A percentile compares a stretch with the other conserved stretches of the same genome.
These are phyloP conservation scores for Turritopsis rubra DNA, from an alignment of 30 jellyfish, hydroid and myxozoan species.

Conservation along the genomic window DNA sequence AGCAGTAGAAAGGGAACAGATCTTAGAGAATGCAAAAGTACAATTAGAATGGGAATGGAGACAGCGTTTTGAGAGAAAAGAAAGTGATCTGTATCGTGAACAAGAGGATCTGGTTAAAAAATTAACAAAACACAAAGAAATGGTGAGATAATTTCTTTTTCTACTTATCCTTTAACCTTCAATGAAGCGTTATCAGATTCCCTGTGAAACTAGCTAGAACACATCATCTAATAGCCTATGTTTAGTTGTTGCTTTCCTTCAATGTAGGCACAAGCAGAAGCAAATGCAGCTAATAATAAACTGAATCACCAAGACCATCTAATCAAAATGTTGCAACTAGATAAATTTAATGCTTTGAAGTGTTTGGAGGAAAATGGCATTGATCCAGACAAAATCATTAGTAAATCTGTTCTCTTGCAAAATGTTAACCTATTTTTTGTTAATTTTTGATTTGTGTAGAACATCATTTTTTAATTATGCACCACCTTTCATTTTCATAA, in stretches of 20 bases:
- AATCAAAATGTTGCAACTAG: conserved; percentile 40
- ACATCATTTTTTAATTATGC: too few relatives aligned
- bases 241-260: neutral
- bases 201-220: neutral
- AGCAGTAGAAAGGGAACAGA: conserved; percentile 48
- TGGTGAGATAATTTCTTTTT: neutral
- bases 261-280: conserved; percentile 25
- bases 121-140: conserved; percentile 7
- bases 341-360: conserved; percentile 47
- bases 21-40: conserved; percentile 52
- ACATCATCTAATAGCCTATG: neutral
- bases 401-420: too few relatives aligned
- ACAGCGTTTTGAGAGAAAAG: conserved; percentile 44
- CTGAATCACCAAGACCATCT: conserved; percentile 48
- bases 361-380: conserved; percentile 41
- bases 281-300: conserved; percentile 20
- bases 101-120: conserved; percentile 22
- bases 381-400: neutral
- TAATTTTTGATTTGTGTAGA: too few relatives aligned
- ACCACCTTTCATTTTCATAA: too few relatives aligned
- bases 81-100: conserved; percentile 28
- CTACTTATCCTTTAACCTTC: too few relatives aligned
- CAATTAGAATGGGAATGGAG: conserved; percentile 67
- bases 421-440: too few relatives aligned
- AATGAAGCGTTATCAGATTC: too few relatives aligned